Base-by-base conservation (phyloP, 2,797 vertebrate species). In the Coregonus sp. region DNA sequence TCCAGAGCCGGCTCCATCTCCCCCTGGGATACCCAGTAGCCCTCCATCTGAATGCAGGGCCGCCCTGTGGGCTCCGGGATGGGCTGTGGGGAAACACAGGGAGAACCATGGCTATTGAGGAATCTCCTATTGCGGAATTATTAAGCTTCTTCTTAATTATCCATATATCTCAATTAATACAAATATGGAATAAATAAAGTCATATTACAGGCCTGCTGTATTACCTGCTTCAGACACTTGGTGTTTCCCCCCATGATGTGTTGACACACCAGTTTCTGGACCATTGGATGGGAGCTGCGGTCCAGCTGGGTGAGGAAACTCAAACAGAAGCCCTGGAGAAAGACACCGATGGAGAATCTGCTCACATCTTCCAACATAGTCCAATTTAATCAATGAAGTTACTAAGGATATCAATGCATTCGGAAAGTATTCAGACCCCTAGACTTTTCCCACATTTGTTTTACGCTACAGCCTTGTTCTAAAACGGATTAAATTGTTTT, bases 301-400 rank as follows among this genome's bases (percentile, higher is more conserved):
- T 98, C 96, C 86, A 99, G 93, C 83, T 99, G 98, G 0, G 97
- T 99, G 76, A 99, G 89, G 87, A 99, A 99, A 87, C 97, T 97
- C 88, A 99, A 92, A 85, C 97, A 98, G 92, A 99, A 99, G 51
- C 97, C 98, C 98, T 99, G 86, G 65, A 80, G 40, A 74, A 61
- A 40, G 33, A 18, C 59, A 85, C 0, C 31, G 40, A 65, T 20
- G 61, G 61, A 69, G 67, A 37, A 40, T 35, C 16, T 7, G 35
- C 6, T 69, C 67, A 69, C 67, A 18, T 37, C 25, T 25, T 25
- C 25, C 25, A 25, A 25, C 25, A 61, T 61, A 7, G n/a, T 56
- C 52, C 16, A 16, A 25, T 25, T 25, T 25, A 25, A 51, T n/a
- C 20, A 0, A 67, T 18, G 4, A 33, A 15, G 31, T 33, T 15